Evolutionary conservation across 1,140 invertebrate genomes (phyloP).

Genomic region (Trypoxylus dichotomus): DNA sequence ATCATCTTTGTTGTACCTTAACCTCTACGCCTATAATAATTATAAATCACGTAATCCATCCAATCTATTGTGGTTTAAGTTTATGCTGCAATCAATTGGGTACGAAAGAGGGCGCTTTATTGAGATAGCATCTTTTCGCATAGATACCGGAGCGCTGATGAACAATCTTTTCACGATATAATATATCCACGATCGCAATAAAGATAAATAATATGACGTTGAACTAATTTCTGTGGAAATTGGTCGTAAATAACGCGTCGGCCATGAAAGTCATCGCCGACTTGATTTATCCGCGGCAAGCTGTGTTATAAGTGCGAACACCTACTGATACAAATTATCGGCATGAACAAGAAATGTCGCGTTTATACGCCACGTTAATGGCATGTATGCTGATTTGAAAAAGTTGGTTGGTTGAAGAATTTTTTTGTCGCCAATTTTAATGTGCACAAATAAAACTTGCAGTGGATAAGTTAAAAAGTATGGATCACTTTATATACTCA

Average conservation of each 20-base stretch:
- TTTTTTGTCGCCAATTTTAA: too few species aligned
- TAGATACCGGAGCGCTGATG: not conserved
- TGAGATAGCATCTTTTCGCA: not conserved
- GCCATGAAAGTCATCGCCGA: slow-evolving; percentile 38
- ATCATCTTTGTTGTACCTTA: too few species aligned
- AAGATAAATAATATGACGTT: slow-evolving; percentile 37
- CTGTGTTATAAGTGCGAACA: slow-evolving; percentile 38
- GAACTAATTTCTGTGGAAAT: slow-evolving; percentile 41
- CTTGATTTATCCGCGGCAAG: slow-evolving; percentile 39
- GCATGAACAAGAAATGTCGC: not conserved
- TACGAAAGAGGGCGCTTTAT: slow-evolving; percentile 6
- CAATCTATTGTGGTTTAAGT: not conserved
- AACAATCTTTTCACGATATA: not conserved
- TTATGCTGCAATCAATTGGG: not conserved
- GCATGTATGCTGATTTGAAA: too few species aligned
- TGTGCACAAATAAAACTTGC: too few species aligned
- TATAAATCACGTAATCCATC: not conserved
- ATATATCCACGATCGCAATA: slow-evolving; percentile 26
- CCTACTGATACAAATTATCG: slow-evolving; percentile 40
- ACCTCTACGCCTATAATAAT: not conserved
- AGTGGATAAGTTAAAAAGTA: too few species aligned
- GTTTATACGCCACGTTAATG: not conserved
- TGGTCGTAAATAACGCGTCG: slow-evolving; percentile 38
- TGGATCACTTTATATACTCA: too few species aligned
- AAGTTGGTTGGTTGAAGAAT: too few species aligned